Evolutionary conservation across 2,113 vertebrate genomes (phyloP).

Genomic region (Mesembrinibis cayennensis): DNA sequence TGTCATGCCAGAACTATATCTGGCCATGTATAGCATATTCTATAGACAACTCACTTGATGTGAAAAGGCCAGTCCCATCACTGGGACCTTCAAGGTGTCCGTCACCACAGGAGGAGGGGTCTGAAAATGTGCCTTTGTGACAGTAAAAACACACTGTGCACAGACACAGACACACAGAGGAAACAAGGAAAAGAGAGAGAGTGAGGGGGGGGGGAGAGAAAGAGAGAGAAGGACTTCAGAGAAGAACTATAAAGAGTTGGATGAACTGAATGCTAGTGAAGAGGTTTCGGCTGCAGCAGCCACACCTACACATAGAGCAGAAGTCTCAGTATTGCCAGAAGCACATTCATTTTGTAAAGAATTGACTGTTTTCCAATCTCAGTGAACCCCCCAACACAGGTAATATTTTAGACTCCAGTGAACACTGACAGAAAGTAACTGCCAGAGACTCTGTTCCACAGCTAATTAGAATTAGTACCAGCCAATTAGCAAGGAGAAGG

Average conservation of each 20-base stretch:
- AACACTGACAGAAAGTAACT: neutral
- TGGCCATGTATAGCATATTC: conserved; percentile 21
- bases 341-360: neutral
- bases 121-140: conserved; percentile 88
- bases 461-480: neutral
- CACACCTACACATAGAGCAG: neutral
- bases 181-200: conserved; percentile 71
- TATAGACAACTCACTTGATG: conserved; percentile 86
- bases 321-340: neutral
- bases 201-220: conserved; percentile 54
- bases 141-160: conserved; percentile 87
- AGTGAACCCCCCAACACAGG: neutral
- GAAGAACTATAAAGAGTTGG: conserved; percentile 59
- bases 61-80: conserved; percentile 86
- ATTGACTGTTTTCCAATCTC: neutral
- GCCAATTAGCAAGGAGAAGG: neutral
- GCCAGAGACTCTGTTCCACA: neutral
- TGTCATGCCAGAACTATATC: neutral
- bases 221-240: conserved; percentile 76
- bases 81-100: conserved; percentile 88
- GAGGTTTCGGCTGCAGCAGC: conserved; percentile 9
- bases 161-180: conserved; percentile 71
- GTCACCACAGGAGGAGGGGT: conserved; percentile 84
- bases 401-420: neutral
- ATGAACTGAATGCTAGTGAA: conserved; percentile 48